Percentiles rank a stretch among this genome's conserved stretches.
Evolutionary conservation across 2,888 invertebrate species (phyloP).

Genomic region (Catotricha subobsoleta): DNA sequence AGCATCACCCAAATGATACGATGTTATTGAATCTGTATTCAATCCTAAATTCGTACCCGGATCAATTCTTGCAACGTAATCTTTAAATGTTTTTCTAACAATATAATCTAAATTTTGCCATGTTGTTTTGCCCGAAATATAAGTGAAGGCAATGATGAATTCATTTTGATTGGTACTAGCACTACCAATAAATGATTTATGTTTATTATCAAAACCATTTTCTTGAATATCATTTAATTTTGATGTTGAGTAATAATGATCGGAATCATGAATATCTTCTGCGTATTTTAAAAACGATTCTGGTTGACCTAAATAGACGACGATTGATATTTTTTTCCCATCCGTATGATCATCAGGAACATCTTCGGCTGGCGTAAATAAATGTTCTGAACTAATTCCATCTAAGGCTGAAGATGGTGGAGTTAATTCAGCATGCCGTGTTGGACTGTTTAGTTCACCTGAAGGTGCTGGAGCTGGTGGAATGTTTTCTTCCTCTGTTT

Average conservation of each 20-base stretch:
- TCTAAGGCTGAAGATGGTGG: conserved; percentile 29
- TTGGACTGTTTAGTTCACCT: conserved; percentile 26
- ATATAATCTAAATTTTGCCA: conserved; percentile 91
- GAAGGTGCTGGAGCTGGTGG: conserved; percentile 26
- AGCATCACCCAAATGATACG: conserved; percentile 85
- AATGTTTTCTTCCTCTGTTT: conserved; percentile 28
- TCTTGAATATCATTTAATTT: conserved; percentile 11
- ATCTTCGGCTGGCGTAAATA: conserved; percentile 35
- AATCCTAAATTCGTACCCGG: conserved; percentile 75
- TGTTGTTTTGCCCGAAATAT: conserved; percentile 79
- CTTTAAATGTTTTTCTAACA: conserved; percentile 82
- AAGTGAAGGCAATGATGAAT: conserved; percentile 72
- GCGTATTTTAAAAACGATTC: conserved; percentile 55
- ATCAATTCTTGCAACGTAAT: conserved; percentile 83
- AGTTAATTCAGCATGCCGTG: conserved; percentile 27
- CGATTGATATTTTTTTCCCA: conserved; percentile 73
- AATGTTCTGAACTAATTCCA: conserved; percentile 22
- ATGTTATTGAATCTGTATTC: conserved; percentile 72
- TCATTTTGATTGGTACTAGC: conserved; percentile 45
- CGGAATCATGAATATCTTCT: conserved; percentile 45
- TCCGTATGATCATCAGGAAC: conserved; percentile 53
- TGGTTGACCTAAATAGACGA: conserved; percentile 71
- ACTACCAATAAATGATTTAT: conserved; percentile 38
- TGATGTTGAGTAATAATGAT: conserved; percentile 41
- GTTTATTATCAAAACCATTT: conserved; percentile 21